These are phyloP conservation scores for Drosophila takahashii DNA, from an alignment of 1,140 invertebrate species.

Conservation along the genomic window DNA sequence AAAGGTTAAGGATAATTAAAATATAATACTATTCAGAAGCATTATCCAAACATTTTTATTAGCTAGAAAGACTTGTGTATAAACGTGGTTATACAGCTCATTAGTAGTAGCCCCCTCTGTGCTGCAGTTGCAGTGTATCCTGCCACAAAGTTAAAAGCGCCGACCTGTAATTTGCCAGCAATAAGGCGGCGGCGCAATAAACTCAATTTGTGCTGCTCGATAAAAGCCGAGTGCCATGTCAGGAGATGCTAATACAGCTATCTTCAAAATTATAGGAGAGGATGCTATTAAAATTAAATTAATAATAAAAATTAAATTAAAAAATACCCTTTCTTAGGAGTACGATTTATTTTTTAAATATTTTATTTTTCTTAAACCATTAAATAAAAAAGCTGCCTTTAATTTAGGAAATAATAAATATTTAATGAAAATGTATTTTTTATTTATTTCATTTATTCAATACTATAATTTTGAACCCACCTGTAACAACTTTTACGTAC, in stretches of 20 bases:
- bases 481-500: conserved; percentile 14
- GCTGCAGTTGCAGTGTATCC: conserved; percentile 58
- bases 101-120: conserved; percentile 24
- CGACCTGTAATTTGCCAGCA: conserved; percentile 83
- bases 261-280: neutral
- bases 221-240: conserved; percentile 66
- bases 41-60: neutral
- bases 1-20: no score
- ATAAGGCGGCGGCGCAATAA: conserved; percentile 82
- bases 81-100: conserved; percentile 5
- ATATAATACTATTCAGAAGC: neutral
- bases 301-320: neutral
- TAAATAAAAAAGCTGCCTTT: neutral
- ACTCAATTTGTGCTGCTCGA: conserved; percentile 74
- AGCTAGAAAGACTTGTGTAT: neutral
- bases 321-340: no score
- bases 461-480: neutral
- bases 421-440: neutral
- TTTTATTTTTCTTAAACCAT: neutral
- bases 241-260: conserved; percentile 17
- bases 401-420: neutral
- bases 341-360: neutral
- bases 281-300: no score
- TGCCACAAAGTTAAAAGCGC: conserved; percentile 83
- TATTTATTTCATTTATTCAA: neutral